Base-by-base conservation (phyloP, 2,113 vertebrate species). In the Platichthys flesus region DNA sequence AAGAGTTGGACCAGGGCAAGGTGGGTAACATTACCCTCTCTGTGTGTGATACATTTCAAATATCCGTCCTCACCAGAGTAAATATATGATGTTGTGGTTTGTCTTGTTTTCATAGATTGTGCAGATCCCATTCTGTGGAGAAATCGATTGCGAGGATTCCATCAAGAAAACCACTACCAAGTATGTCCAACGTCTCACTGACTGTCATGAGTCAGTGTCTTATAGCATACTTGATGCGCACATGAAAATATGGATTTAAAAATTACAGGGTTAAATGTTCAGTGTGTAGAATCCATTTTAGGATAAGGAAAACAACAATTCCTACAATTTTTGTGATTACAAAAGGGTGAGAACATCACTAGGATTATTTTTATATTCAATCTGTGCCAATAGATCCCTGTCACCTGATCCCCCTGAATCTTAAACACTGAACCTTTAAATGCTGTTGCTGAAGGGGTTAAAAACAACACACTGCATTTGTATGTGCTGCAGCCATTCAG, bases 101-200 rank as follows among this genome's bases (percentile, higher is more conserved):
- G 3, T 71, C 13, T 58, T 72, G 9, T 54, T 0, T 74, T 31
- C 2, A 67, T 79, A 99, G 98, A 96, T 99, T 59, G 96, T 94
- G 35, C 97, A 99, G 93, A 97, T 99, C 85, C 98, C 98, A 10
- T 99, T 99, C 90, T 99, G 98, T 93, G 97, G 97, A 45, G 95
- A 93, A 82, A 96, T 95, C 4, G 94, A 97, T 9, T 99, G 98
- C 0, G 98, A 99, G 86, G 98, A 99, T 52, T 98, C 96, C 97
- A 98, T 99, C 86, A 99, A 99, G 94, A 99, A 98, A 93, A 96
- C 84, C 74, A 99, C 98, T 67, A 94, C 97, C 84, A 99, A 96
- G 98, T 99, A 95, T 21, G 79, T 87, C 16, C 20, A 54, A 9
- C 4, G 5, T 52, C 6, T 52, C 51, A 52, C 8, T 5, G 2